These are phyloP conservation scores for Accipiter virgatus DNA, from an alignment of 2,113 vertebrate genomes.

Conservation along the genomic window DNA sequence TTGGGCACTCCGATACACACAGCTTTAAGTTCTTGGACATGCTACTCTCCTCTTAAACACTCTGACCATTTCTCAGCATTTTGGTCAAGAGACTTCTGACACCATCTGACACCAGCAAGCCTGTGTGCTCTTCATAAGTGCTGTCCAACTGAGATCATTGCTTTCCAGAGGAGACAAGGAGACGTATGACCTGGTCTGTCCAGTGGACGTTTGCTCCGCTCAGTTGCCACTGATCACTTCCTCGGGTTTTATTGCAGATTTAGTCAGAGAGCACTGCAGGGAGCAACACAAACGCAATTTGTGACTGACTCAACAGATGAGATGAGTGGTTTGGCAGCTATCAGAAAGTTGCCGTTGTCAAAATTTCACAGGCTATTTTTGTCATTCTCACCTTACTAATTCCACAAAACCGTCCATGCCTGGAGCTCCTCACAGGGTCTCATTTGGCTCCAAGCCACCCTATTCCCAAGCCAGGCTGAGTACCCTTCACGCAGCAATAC, in stretches of 20 bases:
- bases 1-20: background rate
- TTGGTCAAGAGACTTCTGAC: background rate
- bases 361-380: background rate
- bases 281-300: background rate
- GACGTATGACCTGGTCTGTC: background rate
- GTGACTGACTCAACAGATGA: background rate
- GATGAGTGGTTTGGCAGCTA: background rate
- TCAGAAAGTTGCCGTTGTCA: background rate
- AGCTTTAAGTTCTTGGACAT: background rate
- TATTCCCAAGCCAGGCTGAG: background rate
- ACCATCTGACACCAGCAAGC: background rate
- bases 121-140: background rate
- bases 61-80: background rate
- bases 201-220: fast-evolving
- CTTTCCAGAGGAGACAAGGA: background rate
- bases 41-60: background rate
- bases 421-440: background rate
- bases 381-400: background rate
- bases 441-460: background rate
- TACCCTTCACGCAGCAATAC: background rate
- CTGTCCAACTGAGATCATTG: background rate
- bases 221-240: background rate
- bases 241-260: background rate
- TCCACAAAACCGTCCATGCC: background rate
- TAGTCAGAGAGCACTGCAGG: background rate